Conservation (phyloP, 2,888 invertebrate species). For the Cephonodes hylas region DNA sequence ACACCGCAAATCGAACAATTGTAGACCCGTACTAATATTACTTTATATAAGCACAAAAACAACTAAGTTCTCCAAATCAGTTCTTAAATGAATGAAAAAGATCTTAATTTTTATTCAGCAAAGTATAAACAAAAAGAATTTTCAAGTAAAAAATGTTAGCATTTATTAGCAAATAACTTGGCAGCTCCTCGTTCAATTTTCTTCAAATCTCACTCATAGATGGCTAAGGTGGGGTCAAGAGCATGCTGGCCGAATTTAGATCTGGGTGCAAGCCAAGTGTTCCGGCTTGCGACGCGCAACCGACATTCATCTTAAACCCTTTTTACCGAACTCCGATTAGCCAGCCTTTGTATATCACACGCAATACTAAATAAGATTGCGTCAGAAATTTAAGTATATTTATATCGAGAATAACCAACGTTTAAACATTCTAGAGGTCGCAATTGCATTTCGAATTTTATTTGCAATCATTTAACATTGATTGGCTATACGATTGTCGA, state of each 20-base stretch:
- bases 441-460: conserved; percentile 5
- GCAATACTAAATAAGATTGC: conserved; percentile 28
- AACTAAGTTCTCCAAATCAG: no score
- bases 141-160: conserved; percentile 4
- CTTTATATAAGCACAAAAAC: no score
- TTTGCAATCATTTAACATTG: neutral
- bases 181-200: conserved; percentile 18
- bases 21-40: no score
- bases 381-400: conserved; percentile 22
- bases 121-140: neutral
- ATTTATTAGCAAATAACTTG: conserved; percentile 8
- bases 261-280: conserved; percentile 68
- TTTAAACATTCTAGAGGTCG: conserved; percentile 12
- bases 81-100: no score
- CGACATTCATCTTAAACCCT: conserved; percentile 42
- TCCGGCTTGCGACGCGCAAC: conserved; percentile 42
- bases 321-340: conserved; percentile 41
- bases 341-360: conserved; percentile 23
- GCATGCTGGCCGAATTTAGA: conserved; percentile 65
- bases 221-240: conserved; percentile 70
- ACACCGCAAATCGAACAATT: no score
- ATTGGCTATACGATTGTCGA: neutral
- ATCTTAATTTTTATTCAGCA: neutral
- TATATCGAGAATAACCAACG: neutral
- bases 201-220: conserved; percentile 46